phyloP scores from a whole-genome alignment of 2,113 vertebrate species.

The Chamaea fasciata region DNA sequence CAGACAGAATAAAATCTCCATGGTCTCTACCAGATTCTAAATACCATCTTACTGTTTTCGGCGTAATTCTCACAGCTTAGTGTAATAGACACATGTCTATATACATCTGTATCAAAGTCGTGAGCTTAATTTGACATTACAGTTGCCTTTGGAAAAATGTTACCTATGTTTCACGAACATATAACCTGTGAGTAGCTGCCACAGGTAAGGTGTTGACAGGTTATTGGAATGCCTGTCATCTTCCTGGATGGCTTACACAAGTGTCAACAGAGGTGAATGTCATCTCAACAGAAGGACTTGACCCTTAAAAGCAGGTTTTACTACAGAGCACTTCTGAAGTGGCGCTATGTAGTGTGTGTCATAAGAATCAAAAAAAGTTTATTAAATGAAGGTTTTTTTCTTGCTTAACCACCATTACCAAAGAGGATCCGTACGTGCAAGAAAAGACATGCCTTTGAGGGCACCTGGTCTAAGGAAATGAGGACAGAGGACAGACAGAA shows the following conservation, averaged over 20 bases:
- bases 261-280: background rate
- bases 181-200: background rate
- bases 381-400: background rate
- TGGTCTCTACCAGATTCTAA: background rate
- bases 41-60: background rate
- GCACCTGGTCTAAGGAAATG: background rate
- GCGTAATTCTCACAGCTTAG: background rate
- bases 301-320: background rate
- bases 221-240: background rate
- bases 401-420: background rate
- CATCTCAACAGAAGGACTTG: background rate
- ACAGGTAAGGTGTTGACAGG: background rate
- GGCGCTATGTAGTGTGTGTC: accelerated
- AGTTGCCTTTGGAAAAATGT: background rate
- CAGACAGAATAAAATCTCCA: background rate
- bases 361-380: background rate
- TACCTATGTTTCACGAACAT: background rate
- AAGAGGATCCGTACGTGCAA: background rate
- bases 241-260: background rate
- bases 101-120: background rate
- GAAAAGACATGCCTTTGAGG: background rate
- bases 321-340: background rate
- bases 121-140: background rate
- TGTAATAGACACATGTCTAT: background rate
- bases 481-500: background rate